Base-by-base conservation (phyloP, 2,888 invertebrate species). In the Lasioglossum marginatum region DNA sequence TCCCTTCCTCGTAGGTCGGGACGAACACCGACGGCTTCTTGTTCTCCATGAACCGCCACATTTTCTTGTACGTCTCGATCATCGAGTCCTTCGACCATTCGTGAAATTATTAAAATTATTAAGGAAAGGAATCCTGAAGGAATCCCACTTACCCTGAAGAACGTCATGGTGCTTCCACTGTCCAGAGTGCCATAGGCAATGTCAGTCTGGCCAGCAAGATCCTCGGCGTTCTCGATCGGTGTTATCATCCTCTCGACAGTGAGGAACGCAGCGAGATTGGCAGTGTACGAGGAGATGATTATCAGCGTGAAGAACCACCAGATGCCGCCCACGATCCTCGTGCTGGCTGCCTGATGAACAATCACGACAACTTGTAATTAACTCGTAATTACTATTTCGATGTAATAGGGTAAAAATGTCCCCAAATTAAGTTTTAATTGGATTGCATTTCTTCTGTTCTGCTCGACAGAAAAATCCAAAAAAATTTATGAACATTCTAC, bases 261-360 rank as follows among this genome's bases (percentile, higher is more conserved):
- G 40, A 98, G 96, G 95, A 98, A 99, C 37, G 98, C 98, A 0
- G 98, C 98, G 91, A 99, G 96, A 95, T 99, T 98, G 19, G 98
- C 98, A 1, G 98, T 98, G 95, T 98, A 98, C 4, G 98, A 98
- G 0, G 98, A 98, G 89, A 98, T 98, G 90, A 98, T 98, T 91
- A 98, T 98, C 45, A 98, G 96, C 0, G 98, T 98, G 95, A 98
- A 98, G 94, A 98, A 98, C 98, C 98, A 98, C 98, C 98, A 99
- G 91, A 97, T 97, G 10, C 97, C 98, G 73, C 98, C 98, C 0
- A 98, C 98, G 82, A 98, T 97, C 79, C 98, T 96, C 0, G 98
- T 98, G 70, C 97, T 97, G 6, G 96, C 96, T 1, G 97, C 96
- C 97, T 97, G 92, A 66, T 86, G 83, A 40, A 70, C 48, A 48